A percentile compares a stretch with the other conserved stretches of the same genome.
These are phyloP conservation scores for Tetrao urogallus DNA, from an alignment of 2,113 vertebrate genomes.

Conservation along the genomic window DNA sequence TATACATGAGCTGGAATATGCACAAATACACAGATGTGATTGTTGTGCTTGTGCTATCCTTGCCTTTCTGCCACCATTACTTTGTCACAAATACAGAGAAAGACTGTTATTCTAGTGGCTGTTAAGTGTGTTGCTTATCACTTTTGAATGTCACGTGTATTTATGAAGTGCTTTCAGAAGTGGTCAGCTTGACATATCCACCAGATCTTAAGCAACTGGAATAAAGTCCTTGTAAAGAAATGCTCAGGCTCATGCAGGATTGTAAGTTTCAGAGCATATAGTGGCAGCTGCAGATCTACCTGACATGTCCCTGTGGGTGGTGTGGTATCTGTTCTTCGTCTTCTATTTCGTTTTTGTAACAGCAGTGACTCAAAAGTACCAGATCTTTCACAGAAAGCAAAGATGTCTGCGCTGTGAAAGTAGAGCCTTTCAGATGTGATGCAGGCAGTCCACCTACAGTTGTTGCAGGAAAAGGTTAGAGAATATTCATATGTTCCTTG, in stretches of 20 bases:
- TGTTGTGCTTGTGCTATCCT: not conserved
- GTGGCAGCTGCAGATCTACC: not conserved
- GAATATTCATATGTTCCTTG: conserved; percentile 25
- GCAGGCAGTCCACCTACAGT: conserved; percentile 54
- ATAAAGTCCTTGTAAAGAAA: not conserved
- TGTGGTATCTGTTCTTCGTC: not conserved
- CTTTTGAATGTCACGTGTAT: not conserved
- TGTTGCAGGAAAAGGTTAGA: conserved; percentile 20
- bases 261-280: not conserved
- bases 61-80: not conserved
- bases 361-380: conserved; percentile 21
- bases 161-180: not conserved
- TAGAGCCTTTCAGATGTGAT: conserved; percentile 4
- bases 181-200: not conserved
- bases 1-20: not conserved
- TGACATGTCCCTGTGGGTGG: not conserved
- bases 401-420: conserved; percentile 2
- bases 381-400: conserved; percentile 27
- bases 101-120: not conserved
- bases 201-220: not conserved
- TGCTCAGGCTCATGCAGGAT: not conserved
- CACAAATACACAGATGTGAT: not conserved
- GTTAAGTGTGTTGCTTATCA: not conserved
- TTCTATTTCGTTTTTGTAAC: conserved; percentile 9
- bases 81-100: not conserved